phyloP scores from a whole-genome alignment of 2,888 invertebrate species.

The Hemistola chrysoprasaria region DNA sequence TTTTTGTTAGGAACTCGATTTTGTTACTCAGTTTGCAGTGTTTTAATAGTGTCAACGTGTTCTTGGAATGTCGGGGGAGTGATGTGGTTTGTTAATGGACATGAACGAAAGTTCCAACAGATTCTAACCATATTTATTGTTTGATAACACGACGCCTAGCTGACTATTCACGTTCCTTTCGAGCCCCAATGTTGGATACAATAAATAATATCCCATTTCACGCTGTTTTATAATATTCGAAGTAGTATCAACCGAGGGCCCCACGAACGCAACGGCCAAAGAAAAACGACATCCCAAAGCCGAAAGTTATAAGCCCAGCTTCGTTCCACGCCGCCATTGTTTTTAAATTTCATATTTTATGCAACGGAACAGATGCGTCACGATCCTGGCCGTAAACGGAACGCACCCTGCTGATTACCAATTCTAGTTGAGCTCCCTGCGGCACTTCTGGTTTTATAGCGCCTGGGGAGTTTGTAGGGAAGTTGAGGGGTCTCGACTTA shows the following conservation, averaged over 20 bases:
- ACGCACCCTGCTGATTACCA: conserved; percentile 61
- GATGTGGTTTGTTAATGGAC: no score
- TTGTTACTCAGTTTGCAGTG: no score
- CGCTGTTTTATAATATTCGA: conserved; percentile 2
- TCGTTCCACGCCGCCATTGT: conserved; percentile 45
- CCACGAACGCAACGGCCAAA: conserved; percentile 10
- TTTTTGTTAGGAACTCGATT: no score
- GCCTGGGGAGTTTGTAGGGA: conserved; percentile 49
- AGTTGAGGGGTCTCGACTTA: conserved; percentile 54
- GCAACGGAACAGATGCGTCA: conserved; percentile 75
- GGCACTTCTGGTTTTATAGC: conserved; percentile 38
- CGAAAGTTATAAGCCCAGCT: conserved; percentile 29
- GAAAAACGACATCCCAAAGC: conserved; percentile 17
- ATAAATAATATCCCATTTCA: conserved; percentile 6
- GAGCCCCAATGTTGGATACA: no score
- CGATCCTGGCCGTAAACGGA: conserved; percentile 68
- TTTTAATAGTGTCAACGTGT: not conserved
- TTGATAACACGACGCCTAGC: no score
- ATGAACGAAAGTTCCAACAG: no score
- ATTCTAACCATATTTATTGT: no score
- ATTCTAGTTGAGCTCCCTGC: conserved; percentile 43
- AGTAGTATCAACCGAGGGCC: not conserved
- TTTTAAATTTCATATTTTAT: conserved; percentile 69
- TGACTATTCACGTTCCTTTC: no score
- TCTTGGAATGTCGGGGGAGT: not conserved